Base-by-base conservation (phyloP, 2,888 invertebrate species). In the Mesorhabditis belari region DNA sequence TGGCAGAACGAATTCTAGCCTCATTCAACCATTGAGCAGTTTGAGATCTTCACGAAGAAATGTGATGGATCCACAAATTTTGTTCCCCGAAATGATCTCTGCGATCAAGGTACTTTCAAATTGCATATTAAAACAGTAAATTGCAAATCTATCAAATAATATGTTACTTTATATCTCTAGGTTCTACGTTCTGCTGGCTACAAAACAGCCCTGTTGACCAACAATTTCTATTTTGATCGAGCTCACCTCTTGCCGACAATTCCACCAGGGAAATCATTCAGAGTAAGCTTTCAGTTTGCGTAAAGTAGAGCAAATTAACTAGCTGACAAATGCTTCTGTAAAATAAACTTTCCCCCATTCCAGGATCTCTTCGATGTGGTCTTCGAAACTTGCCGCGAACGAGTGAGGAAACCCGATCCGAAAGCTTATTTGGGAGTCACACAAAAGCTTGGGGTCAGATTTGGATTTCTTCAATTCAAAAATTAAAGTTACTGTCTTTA, bases 141-240 rank as follows among this genome's bases (percentile, higher is more conserved):
- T n/a, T n/a, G n/a, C n/a, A n/a, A n/a, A n/a, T n/a, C n/a, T n/a
- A n/a, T n/a, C 44, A 35, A 35, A 35, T 17, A 35, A 35, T 35
- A 2, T 35, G 35, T 4, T 17, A n/a, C 12, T 29, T 5, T 9
- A n/a, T 49, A 3, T n/a, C 51, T 62, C 58, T 25, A 73, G 66
- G 59, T 65, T 60, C 76, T 83, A 1, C 70, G 79, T 51, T 77
- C 81, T 0, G 80, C 82, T 57, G 83, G 83, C 6, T 69, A 82
- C 57, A 82, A 82, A 65, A 82, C 82, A 1, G 83, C 82, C 4
- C 72, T 84, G 5, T 79, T 84, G 9, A 84, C 84, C 21, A 84
- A 84, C 73, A 84, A 84, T 76, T 83, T 69, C 52, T 77, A 56
- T 51, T 28, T 62, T 5, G 79, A 80, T 61, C 66, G 75, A 17